These are phyloP conservation scores for Neodiprion pinetum DNA, from an alignment of 1,140 invertebrate genomes.

Conservation along the genomic window DNA sequence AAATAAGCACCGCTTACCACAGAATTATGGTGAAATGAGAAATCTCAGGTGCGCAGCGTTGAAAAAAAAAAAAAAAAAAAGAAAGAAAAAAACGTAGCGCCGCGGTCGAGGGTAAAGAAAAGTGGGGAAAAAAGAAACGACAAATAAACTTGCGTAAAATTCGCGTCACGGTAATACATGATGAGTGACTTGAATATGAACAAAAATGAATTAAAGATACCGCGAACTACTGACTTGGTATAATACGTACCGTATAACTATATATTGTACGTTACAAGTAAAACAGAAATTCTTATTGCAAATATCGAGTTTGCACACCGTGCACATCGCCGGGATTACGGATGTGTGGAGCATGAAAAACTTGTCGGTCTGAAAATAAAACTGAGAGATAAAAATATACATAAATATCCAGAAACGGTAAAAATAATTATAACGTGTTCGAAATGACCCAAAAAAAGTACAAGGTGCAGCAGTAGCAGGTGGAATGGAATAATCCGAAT, in stretches of 20 bases:
- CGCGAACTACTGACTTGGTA: too few species aligned
- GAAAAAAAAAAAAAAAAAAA: neutral
- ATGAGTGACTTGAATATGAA: neutral
- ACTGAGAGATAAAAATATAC: constrained; percentile 2
- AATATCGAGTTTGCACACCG: too few species aligned
- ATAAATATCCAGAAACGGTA: neutral
- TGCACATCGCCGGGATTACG: too few species aligned
- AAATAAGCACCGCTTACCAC: too few species aligned
- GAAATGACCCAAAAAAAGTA: neutral
- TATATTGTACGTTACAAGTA: too few species aligned
- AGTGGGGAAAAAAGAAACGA: neutral
- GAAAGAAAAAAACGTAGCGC: neutral
- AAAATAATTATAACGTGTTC: neutral
- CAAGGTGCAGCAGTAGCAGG: too few species aligned
- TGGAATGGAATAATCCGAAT: too few species aligned
- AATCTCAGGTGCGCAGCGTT: neutral
- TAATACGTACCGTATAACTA: too few species aligned
- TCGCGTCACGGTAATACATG: neutral
- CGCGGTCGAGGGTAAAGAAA: neutral
- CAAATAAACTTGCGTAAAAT: neutral
- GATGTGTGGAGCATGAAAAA: neutral
- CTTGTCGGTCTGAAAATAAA: neutral
- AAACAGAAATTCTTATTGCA: too few species aligned
- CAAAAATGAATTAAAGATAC: too few species aligned
- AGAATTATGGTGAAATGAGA: too few species aligned